Evolutionary conservation across 1,140 invertebrate genomes (phyloP), one percentile per base, ranked within the genome.

Genomic region (Ips nitidus): DNA sequence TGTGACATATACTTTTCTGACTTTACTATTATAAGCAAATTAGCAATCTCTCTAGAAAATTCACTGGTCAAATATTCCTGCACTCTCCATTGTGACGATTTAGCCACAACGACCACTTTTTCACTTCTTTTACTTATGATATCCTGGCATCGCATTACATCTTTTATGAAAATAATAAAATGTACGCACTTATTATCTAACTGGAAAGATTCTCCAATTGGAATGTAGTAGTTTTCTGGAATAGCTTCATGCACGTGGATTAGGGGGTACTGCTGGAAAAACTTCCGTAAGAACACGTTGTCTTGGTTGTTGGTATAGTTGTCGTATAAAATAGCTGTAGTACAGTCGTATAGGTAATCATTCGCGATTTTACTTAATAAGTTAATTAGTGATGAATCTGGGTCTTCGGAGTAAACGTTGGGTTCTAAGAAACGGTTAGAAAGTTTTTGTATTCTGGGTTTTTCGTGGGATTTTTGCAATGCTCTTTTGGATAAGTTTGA

Each of bases 11-110:
- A 57, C 74, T 78, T 75, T 53, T 76, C 76, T 4, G 78, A 80
- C 61, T 78, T 77, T 84, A 86, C 84, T 52, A 91, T 83, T 2
- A 91, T 82, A 40, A 91, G 78, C 39, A 91, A 79, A 83, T 91
- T 89, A 0, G 86, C 81, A 76, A 90, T 88, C 74, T 81, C 83
- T 73, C 85, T 84, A 0, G 89, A 86, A 1, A 79, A n/a, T 53
- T 85, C 81, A 40, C 83, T 85, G 6, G 82, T 80, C 8, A 91
- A 74, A 79, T 88, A 91, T 74, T 90, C 87, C 52, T 86, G 83
- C 0, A 91, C 83, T n/a, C 86, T 84, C 88, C 88, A 91, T 75
- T 89, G 86, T 0, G 88, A 85, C 4, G 89, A 89, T 68, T 84
- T 81, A 0, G 89, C 82, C 0, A 91, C 81, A 0, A 91, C 74